Percentiles rank a stretch among this genome's conserved stretches.
Evolutionary conservation across 2,113 vertebrate species (phyloP).

Genomic region (Emydura subglobosa): DNA sequence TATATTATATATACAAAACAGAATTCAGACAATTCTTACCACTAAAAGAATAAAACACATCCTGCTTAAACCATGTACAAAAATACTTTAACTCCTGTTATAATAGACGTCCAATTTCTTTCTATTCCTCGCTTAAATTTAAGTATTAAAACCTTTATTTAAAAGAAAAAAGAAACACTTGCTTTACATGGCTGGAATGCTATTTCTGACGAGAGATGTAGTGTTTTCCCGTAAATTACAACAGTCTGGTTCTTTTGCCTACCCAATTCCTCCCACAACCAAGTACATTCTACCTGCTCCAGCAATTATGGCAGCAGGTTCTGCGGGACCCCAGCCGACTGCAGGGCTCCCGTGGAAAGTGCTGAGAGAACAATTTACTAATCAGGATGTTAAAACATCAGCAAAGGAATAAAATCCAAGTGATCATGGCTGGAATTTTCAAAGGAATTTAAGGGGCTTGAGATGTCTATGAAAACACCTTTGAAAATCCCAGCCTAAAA

Average conservation of each 20-base stretch:
- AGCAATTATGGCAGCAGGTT: not conserved
- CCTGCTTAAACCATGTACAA: too few relatives aligned
- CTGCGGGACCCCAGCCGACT: not conserved
- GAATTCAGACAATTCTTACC: too few relatives aligned
- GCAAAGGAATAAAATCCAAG: not conserved
- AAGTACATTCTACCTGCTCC: not conserved
- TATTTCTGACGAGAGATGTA: not conserved
- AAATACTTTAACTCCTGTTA: too few relatives aligned
- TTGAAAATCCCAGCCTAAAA: not conserved
- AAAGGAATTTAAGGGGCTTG: not conserved
- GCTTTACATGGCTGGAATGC: too few relatives aligned
- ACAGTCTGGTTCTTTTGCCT: not conserved
- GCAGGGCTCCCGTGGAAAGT: not conserved
- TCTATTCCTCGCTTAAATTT: too few relatives aligned
- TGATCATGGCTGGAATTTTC: not conserved
- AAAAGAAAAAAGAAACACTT: too few relatives aligned
- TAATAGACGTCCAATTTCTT: too few relatives aligned
- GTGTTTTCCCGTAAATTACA: not conserved
- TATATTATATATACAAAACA: too few relatives aligned
- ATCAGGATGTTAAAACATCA: not conserved
- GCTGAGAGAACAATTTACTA: not conserved
- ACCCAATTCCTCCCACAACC: not conserved
- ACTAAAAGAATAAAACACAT: too few relatives aligned
- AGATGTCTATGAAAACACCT: fast-evolving
- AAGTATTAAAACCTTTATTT: too few relatives aligned